Base-by-base conservation (phyloP, 2,888 invertebrate species). In the Hirtodrosophila cameraria region DNA sequence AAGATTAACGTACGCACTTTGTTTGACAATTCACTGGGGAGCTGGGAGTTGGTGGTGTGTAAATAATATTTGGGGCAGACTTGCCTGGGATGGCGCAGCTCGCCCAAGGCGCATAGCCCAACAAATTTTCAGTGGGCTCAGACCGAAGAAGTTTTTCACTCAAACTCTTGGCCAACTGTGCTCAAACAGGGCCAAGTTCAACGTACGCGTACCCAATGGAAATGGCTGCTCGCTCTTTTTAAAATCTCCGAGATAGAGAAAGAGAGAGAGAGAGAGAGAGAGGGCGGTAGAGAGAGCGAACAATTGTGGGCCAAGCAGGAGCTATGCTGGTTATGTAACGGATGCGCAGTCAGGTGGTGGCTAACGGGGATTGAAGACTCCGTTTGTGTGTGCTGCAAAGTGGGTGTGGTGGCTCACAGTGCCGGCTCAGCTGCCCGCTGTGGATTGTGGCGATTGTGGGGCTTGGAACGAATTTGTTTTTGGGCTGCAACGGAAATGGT, bases 1-100 rank as follows among this genome's bases (percentile, higher is more conserved):
- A 73, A 81, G 85, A 79, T 86, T 84, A 81, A 81, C 70, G 75
- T 55, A 59, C 55, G 52, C 78, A 59, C 49, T 81, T 77, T 64
- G 63, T 49, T 74, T 42, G 63, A 81, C 85, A 75, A 54, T 43
- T 64, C 63, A 61, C 69, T 9, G 39, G 59, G 58, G 60, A 27
- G 11, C n/a, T 15, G n/a, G 15, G 9, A 7, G 9, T 31, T 36
- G 31, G 12, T 20, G 60, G 16, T 18, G 53, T 42, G 57, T 50
- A 38, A 62, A 55, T 55, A 69, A 55, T 31, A 63, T 62, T 49
- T 65, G 6, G 30, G 39, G 42, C 53, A 53, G 52, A 38, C 55
- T 11, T 33, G 18, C 6, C 15, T 15, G 27, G 42, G 6, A 8
- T 45, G 30, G 9, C 8, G 46, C 12, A 15, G 9, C 8, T 16